Evolutionary conservation across 30 jellyfish, hydroid and myxozoan genomes (phyloP).

Genomic region (Morbakka virulenta): DNA sequence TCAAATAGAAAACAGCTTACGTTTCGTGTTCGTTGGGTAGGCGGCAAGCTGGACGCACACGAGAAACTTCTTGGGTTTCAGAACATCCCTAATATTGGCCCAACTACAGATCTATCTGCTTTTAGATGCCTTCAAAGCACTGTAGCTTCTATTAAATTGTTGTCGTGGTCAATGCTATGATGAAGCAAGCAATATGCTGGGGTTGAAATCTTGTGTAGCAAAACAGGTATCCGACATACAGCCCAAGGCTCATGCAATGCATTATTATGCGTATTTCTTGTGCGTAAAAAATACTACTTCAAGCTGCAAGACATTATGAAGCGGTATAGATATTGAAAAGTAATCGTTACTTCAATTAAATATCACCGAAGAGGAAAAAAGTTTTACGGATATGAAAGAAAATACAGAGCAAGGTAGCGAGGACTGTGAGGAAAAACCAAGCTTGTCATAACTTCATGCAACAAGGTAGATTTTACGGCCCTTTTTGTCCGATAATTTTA

Average conservation of each 20-base stretch:
- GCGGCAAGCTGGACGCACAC: slow-evolving; percentile 20
- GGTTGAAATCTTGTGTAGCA: slow-evolving; percentile 61
- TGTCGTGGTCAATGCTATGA: slow-evolving; percentile 58
- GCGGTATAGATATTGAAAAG: slow-evolving; percentile 21
- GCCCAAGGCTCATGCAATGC: slow-evolving; percentile 63
- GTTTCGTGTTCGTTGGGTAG: slow-evolving; percentile 58
- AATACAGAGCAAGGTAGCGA: no score
- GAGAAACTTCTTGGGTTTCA: slow-evolving; percentile 53
- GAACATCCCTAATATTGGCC: slow-evolving; percentile 1
- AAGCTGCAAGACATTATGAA: slow-evolving; percentile 20
- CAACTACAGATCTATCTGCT: slow-evolving; percentile 45
- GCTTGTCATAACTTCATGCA: no score
- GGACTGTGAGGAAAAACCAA: no score
- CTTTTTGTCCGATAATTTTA: no score
- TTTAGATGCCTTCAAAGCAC: no score
- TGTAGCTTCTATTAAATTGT: slow-evolving; percentile 35
- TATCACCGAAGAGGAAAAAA: slow-evolving; percentile 3
- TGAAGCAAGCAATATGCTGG: slow-evolving; percentile 72
- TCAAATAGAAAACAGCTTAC: slow-evolving; percentile 38
- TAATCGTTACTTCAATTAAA: slow-evolving; percentile 18
- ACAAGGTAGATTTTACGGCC: no score
- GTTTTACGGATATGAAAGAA: not conserved
- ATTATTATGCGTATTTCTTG: slow-evolving; percentile 65
- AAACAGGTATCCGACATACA: slow-evolving; percentile 24
- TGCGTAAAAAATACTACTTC: slow-evolving; percentile 34